Evolutionary conservation across 1,140 invertebrate genomes (phyloP), one percentile per base, ranked within the genome.

Genomic region (Pseudoatta argentina): DNA sequence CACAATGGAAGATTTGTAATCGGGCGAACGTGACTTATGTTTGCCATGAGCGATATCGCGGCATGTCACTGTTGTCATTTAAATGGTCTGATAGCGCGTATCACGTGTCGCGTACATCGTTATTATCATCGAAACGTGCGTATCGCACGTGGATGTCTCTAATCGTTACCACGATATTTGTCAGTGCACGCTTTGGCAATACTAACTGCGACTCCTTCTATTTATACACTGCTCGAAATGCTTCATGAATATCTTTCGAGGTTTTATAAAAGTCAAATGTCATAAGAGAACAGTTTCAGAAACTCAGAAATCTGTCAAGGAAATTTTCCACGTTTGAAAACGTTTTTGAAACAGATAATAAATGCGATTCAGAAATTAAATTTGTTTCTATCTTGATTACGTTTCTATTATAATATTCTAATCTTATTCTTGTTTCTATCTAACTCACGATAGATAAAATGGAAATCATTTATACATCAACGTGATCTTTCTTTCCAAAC

Each of bases 51-150:
- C 27, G 61, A 63, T 66, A 86, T 66, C 57, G 59, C 61, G 55
- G 7, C 24, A 7, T 87, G 87, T 85, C 78, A 34, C 7, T 24
- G 14, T 5, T 6, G 48, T 66, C 24, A 12, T 51, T 21, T 59
- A 61, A 79, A 69, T 27, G 18, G 30, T 14, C 6, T 18, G 78
- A 89, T 90, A 90, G 10, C 27, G n/a, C 44, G 24, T 82, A 88
- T 90, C 90, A 89, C 89, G 89, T 79, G 69, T 75, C 27, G 86
- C 21, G 86, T 44, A 44, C 27, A 89, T 86, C 87, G 69, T 61
- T 87, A 85, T 86, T 89, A 24, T 88, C 63, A 53, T 81, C n/a
- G 27, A 39, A 81, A 89, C 88, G 86, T 86, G 77, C 73, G 16
- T 14, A 12, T 6, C 12, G 5, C 88, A 81, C 57, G 76, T 77